Percentiles rank a stretch among this genome's conserved stretches.
These are phyloP conservation scores for Scyliorhinus canicula DNA, from an alignment of 2,797 vertebrate species.

Conservation along the genomic window DNA sequence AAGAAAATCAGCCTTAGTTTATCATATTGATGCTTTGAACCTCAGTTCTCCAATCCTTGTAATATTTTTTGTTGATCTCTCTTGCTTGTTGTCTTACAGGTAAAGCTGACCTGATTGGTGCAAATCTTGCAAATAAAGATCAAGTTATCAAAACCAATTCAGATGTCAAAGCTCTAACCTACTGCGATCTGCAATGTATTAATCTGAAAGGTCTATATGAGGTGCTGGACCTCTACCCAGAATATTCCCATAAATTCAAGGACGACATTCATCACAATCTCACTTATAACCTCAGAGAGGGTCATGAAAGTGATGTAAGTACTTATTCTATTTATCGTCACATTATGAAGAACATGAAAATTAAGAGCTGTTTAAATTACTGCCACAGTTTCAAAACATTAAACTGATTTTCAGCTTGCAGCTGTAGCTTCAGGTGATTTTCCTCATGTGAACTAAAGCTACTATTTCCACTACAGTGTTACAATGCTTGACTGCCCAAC, in stretches of 20 bases:
- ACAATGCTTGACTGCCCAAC: background rate
- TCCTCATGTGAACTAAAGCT: background rate
- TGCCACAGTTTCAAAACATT: background rate
- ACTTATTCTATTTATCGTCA: background rate
- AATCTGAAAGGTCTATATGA: conserved; percentile 91
- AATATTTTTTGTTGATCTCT: background rate
- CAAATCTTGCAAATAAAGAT: conserved; percentile 83
- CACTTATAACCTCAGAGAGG: conserved; percentile 92
- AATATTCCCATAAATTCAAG: conserved; percentile 86
- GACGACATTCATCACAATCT: conserved; percentile 93
- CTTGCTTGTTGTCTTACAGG: conserved; percentile 58
- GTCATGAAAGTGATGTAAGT: conserved; percentile 87
- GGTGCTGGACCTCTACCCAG: conserved; percentile 90
- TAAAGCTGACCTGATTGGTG: conserved; percentile 93
- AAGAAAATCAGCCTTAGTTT: background rate
- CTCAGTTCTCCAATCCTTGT: background rate
- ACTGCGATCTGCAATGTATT: conserved; percentile 94
- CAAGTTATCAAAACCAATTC: conserved; percentile 95
- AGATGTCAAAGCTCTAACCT: conserved; percentile 93
- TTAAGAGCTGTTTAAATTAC: background rate
- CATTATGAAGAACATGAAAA: background rate
- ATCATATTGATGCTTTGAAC: background rate
- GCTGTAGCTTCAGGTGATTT: background rate
- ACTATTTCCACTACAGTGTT: background rate
- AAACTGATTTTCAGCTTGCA: background rate